Conservation (phyloP, 2,113 vertebrate genomes). For the Percina caprodes region DNA sequence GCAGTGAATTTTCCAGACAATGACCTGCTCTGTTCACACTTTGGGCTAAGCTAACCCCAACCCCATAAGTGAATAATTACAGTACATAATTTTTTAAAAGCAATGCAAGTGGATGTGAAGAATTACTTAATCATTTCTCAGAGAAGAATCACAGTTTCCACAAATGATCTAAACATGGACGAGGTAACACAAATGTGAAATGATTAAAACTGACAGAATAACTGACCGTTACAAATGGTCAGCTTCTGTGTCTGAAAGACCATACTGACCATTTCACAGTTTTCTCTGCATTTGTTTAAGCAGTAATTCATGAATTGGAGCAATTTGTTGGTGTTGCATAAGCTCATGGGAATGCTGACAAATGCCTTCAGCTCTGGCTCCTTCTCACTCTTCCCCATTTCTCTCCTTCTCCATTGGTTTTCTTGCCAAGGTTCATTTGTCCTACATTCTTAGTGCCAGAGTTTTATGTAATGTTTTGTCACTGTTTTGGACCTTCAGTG, state of each 20-base stretch:
- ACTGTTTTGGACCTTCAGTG: conserved; percentile 6
- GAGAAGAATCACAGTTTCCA: background rate
- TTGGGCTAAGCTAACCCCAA: background rate
- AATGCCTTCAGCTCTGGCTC: conserved; percentile 33
- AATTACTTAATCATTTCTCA: background rate
- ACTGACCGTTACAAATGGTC: background rate
- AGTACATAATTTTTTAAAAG: background rate
- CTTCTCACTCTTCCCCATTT: conserved; percentile 30
- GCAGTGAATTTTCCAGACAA: too few species aligned
- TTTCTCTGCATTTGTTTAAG: background rate
- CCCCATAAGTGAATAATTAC: background rate
- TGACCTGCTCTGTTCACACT: too few species aligned
- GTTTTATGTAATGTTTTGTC: conserved; percentile 53
- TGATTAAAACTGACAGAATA: background rate
- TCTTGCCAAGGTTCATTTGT: conserved; percentile 29
- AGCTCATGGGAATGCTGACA: conserved; percentile 39
- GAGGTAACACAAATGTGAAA: background rate
- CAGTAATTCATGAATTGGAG: background rate
- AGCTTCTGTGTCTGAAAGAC: background rate
- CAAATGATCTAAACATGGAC: background rate
- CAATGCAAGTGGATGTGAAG: background rate
- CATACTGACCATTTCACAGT: conserved; percentile 4
- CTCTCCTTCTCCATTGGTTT: conserved; percentile 24
- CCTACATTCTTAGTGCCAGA: conserved; percentile 43
- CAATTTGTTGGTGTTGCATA: conserved; percentile 9